Conservation (phyloP, 2,888 invertebrate species). For the Amiota communis region DNA sequence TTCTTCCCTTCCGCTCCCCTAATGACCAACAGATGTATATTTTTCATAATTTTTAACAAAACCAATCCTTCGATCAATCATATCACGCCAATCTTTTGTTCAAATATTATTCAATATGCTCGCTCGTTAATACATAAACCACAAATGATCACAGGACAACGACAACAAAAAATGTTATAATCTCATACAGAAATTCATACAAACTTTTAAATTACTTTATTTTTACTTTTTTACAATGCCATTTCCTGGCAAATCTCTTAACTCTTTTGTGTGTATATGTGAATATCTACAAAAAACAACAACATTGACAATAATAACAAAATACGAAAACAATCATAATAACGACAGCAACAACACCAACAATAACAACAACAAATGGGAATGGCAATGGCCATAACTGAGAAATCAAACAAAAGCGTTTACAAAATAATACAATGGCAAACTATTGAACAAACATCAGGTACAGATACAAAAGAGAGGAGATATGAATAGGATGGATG, state of each 20-base stretch:
- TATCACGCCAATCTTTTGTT: conserved; percentile 1
- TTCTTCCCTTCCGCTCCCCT: no score
- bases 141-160: conserved; percentile 1
- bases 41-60: no score
- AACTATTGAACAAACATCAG: conserved; percentile 8
- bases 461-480: not conserved
- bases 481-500: no score
- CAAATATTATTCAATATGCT: not conserved
- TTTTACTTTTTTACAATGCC: not conserved
- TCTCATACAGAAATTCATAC: no score
- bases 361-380: not conserved
- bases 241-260: conserved; percentile 24
- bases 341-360: not conserved
- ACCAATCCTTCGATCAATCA: conserved; percentile 1
- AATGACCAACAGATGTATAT: no score
- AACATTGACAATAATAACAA: not conserved
- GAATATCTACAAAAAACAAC: not conserved
- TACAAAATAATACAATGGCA: not conserved
- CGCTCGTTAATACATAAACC: not conserved
- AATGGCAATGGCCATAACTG: not conserved
- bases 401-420: conserved; percentile 10
- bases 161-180: not conserved
- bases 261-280: not conserved
- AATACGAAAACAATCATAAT: conserved; percentile 7
- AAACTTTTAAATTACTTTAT: no score